Conservation (phyloP, 2,113 vertebrate genomes). For the Phoxinus phoxinus region DNA sequence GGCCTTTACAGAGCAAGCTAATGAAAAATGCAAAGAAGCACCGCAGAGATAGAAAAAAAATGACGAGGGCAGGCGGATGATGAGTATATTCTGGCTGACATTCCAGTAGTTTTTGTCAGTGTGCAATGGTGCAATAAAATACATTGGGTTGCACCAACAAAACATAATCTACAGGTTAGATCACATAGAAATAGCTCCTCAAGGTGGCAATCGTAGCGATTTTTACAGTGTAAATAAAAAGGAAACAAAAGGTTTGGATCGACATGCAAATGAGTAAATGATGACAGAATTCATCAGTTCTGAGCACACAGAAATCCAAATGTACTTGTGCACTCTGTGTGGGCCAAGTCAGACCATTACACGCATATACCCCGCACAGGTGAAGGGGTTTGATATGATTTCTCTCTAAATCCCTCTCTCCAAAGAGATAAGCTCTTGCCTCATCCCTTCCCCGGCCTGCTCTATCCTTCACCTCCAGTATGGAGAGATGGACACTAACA, state of each 20-base stretch:
- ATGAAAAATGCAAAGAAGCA: conserved; percentile 35
- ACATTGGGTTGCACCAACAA: background rate
- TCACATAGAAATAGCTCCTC: background rate
- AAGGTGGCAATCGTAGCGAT: background rate
- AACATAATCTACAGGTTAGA: background rate
- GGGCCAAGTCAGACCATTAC: background rate
- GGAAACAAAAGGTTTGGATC: background rate
- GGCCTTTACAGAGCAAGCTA: background rate
- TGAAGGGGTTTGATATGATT: conserved; percentile 49
- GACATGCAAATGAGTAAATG: background rate
- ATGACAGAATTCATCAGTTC: background rate
- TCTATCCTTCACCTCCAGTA: conserved; percentile 38
- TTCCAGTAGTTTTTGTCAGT: background rate
- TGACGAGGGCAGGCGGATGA: background rate
- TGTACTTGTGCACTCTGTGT: background rate
- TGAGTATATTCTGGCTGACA: background rate
- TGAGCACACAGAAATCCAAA: background rate
- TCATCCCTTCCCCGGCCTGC: conserved; percentile 29
- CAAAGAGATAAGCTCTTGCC: conserved; percentile 48
- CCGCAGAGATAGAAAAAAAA: background rate
- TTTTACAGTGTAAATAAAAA: background rate
- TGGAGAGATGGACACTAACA: conserved; percentile 52
- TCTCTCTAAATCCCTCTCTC: conserved; percentile 31
- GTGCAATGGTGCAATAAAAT: background rate
- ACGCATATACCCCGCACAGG: background rate